Evolutionary conservation across 2,797 vertebrate genomes (phyloP), one percentile per base, ranked within the genome.

Genomic region (Varecia variegata): DNA sequence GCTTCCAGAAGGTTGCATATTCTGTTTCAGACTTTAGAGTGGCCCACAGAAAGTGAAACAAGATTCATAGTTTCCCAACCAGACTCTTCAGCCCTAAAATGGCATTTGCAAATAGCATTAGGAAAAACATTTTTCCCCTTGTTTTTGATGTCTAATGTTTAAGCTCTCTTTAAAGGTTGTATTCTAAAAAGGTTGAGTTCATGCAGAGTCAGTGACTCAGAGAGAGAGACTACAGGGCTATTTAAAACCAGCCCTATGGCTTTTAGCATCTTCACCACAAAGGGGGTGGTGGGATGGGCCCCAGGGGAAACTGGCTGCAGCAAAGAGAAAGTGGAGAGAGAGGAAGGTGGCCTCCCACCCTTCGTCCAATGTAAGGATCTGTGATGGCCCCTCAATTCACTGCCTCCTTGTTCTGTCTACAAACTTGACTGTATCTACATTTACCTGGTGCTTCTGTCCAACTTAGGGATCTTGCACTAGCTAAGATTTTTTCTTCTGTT

Each of bases 161-260:
- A 97, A 84, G 88, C 32, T 93, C 88, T 93, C 74, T 80, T 87
- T 93, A 97, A 97, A 97, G 94, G 94, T 97, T 96, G 83, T 96
- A 94, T 97, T 94, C 82, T 97, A 89, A 97, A 96, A 95, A 95
- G 92, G 73, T 87, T 88, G 91, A 96, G 96, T 96, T 95, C 79
- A 80, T 71, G 38, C 70, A 71, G 35, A 94, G 52, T 56, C 88
- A 82, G 47, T 77, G 83, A 90, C 43, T 93, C 87, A 43, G 12
- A 96, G 73, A 96, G 73, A 84, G 77, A 95, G 90, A 60, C 68
- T 86, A 54, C 21, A 76, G 27, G 60, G 73, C 43, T 96, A 93
- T 96, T 97, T 97, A 90, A 97, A 95, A 92, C 50, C 70, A 86
- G 52, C 35, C 43, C 20, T 74, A 32, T 71, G 85, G 88, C 56